Evolutionary conservation across 1,140 invertebrate species (phyloP), one percentile per base, ranked within the genome.

Genomic region (Hermatobates lingyangjiaoensis): DNA sequence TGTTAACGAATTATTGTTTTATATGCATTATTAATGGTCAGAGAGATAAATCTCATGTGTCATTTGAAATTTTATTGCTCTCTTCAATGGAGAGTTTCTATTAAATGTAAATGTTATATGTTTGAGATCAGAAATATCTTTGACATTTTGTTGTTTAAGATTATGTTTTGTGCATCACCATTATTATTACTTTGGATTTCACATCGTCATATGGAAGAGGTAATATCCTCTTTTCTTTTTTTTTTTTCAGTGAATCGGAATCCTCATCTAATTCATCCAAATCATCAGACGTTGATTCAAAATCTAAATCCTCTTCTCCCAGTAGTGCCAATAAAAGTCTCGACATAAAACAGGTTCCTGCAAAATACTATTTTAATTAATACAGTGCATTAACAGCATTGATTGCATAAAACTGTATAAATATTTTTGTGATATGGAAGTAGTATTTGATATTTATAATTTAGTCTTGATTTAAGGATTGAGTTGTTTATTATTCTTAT

Each of bases 261-360:
- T 59, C 58, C 27, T 51, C 49, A 51, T 57, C 58, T 27, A 44
- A 48, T 26, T 57, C 58, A 23, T 54, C 50, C 3, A 58, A 58
- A 53, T 45, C 28, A 38, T 56, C 54, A 30, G 52, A 39, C 12
- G 54, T 50, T 54, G 54, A 55, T 20, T 54, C 56, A 40, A 51
- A 55, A 12, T 49, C 38, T 20, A 55, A 53, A 34, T 53, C 48
- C 5, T 51, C 51, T 48, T 50, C 54, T 1, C 45, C 56, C 40
- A 34, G 46, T 47, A 56, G 51, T 27, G 21, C 51, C 26, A 28
- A 27, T 10, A 52, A 54, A 49, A 46, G 44, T 18, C 34, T 24
- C 47, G 53, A 59, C 14, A 42, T 59, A 20, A 62, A 61, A 52
- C 54, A 62, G 53, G 58, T 56, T 47, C 28, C 34, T 25, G 26